Conservation (phyloP, 2,113 vertebrate species). For the Theropithecus gelada region DNA sequence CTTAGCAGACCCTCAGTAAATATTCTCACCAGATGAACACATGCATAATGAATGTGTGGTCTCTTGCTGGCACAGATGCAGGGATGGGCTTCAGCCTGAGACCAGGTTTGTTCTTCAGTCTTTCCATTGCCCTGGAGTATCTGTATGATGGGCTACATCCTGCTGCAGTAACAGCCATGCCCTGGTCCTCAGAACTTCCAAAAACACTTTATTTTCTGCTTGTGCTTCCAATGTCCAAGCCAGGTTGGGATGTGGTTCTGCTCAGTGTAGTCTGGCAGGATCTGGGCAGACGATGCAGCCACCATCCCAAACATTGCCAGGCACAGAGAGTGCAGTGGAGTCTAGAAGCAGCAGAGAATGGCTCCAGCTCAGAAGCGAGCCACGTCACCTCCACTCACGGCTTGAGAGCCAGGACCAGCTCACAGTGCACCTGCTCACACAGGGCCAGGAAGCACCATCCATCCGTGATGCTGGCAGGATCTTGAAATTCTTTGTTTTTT, state of each 20-base stretch:
- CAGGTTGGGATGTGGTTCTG: neutral
- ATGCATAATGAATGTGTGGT: accelerated
- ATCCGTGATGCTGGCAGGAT: neutral
- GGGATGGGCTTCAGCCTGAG: neutral
- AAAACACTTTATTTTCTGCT: neutral
- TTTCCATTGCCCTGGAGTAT: neutral
- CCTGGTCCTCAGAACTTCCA: accelerated
- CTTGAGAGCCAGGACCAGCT: neutral
- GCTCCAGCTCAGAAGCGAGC: neutral
- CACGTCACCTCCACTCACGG: accelerated
- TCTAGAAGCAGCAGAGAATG: neutral
- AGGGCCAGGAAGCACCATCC: neutral
- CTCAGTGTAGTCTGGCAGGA: neutral
- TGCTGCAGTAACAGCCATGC: accelerated
- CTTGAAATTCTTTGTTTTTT: neutral
- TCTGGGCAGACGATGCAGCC: accelerated
- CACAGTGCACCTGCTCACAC: accelerated
- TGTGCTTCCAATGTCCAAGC: neutral
- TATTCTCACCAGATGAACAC: neutral
- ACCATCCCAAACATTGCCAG: accelerated
- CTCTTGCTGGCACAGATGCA: neutral
- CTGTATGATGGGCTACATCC: accelerated
- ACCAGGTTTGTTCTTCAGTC: neutral
- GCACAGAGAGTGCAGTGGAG: accelerated
- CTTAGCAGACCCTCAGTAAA: neutral